Evolutionary conservation across 2,113 vertebrate genomes (phyloP).

Genomic region (Albula goreensis): DNA sequence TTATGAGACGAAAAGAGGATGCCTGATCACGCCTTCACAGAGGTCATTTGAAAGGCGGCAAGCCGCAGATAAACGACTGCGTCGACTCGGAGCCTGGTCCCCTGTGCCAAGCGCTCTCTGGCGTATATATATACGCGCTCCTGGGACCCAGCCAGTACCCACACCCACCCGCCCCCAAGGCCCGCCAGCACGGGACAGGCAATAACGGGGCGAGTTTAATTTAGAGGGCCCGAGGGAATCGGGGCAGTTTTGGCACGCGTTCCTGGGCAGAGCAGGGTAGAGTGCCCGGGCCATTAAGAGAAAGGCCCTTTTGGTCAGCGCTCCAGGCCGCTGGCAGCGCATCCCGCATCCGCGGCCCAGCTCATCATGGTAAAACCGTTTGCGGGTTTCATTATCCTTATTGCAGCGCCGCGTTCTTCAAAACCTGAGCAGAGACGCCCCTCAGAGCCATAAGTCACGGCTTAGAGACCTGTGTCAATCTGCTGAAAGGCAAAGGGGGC

Average conservation of each 20-base stretch:
- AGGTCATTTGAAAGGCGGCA: neutral
- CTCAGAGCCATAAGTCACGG: slow-evolving; percentile 18
- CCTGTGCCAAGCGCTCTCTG: no score
- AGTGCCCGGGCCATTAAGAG: neutral
- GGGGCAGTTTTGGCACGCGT: neutral
- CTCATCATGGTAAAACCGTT: neutral
- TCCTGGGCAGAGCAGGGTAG: neutral
- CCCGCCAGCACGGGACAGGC: neutral
- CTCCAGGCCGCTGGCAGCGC: neutral
- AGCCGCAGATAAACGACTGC: neutral
- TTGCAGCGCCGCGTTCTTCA: neutral
- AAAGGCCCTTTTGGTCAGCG: neutral
- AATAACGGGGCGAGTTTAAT: neutral
- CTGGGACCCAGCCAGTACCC: neutral
- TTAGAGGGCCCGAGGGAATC: neutral
- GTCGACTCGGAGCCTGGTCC: no score
- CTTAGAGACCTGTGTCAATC: slow-evolving; percentile 23
- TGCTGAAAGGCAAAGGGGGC: neutral
- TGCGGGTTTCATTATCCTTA: slow-evolving; percentile 20
- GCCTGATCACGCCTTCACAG: neutral
- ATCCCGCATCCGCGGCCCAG: neutral
- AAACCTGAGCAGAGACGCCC: neutral
- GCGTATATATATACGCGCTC: neutral
- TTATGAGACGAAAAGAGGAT: neutral
- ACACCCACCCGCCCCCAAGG: neutral